These are phyloP conservation scores for Cecropterus lyciades DNA, from an alignment of 1,140 invertebrate genomes.

Conservation along the genomic window DNA sequence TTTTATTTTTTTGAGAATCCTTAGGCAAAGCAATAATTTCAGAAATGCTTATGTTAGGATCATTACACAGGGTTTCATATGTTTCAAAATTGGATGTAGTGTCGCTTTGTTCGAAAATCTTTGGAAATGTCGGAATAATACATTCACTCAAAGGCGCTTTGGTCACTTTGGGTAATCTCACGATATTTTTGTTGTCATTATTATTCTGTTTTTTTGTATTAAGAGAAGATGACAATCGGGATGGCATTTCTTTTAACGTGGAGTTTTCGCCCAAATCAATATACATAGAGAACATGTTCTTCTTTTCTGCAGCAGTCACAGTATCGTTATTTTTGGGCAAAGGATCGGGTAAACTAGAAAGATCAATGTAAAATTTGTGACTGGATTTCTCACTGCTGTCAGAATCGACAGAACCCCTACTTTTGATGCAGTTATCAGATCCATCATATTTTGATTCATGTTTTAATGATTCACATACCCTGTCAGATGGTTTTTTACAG, in stretches of 20 bases:
- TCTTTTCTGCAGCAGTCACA: slow-evolving; percentile 56
- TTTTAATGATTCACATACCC: slow-evolving; percentile 46
- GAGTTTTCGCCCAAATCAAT: slow-evolving; percentile 70
- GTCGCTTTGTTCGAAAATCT: slow-evolving; percentile 33
- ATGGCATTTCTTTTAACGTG: slow-evolving; percentile 68
- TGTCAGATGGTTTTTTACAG: slow-evolving; percentile 50
- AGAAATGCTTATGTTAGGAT: slow-evolving; percentile 65
- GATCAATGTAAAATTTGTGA: slow-evolving; percentile 73
- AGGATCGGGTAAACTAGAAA: slow-evolving; percentile 62
- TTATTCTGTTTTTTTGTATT: slow-evolving; percentile 48
- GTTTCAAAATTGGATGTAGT: slow-evolving; percentile 57
- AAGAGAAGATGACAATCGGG: slow-evolving; percentile 56
- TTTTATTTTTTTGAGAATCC: not conserved
- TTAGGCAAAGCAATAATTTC: slow-evolving; percentile 63
- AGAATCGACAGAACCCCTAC: slow-evolving; percentile 59
- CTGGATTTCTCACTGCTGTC: slow-evolving; percentile 65
- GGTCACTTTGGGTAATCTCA: slow-evolving; percentile 1
- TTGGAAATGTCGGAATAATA: slow-evolving; percentile 19
- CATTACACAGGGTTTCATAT: slow-evolving; percentile 68
- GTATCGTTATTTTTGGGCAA: slow-evolving; percentile 44
- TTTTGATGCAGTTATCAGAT: slow-evolving; percentile 53
- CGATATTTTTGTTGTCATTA: slow-evolving; percentile 37
- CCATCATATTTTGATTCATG: slow-evolving; percentile 42
- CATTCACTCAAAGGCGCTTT: slow-evolving; percentile 28
- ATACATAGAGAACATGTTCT: slow-evolving; percentile 79